Percentiles rank a stretch among this genome's conserved stretches.
Conservation (phyloP, 2,113 vertebrate genomes). For the Myotis yumanensis region DNA sequence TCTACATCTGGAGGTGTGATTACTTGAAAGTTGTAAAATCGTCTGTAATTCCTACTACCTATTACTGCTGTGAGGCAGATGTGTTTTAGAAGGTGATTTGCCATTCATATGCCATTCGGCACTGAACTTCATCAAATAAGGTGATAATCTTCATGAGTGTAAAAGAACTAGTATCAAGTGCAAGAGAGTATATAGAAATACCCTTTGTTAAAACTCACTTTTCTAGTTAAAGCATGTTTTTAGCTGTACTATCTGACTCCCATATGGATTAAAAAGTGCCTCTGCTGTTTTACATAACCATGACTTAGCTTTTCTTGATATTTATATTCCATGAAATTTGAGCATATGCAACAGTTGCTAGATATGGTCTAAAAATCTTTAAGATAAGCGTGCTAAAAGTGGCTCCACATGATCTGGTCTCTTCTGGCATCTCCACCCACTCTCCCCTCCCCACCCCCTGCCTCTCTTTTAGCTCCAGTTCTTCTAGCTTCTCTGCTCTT, state of each 20-base stretch:
- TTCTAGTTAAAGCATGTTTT: slow-evolving; percentile 2
- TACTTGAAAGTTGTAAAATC: not conserved
- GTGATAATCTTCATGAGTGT: not conserved
- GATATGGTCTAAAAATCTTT: not conserved
- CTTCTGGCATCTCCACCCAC: not conserved
- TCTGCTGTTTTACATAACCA: slow-evolving; percentile 32
- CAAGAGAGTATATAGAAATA: not conserved
- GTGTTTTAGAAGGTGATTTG: not conserved
- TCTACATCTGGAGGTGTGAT: not conserved
- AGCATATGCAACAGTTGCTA: slow-evolving; percentile 6
- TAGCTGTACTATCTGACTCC: not conserved
- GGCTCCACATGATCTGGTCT: not conserved
- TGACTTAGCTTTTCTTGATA: slow-evolving; percentile 17
- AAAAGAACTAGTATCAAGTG: not conserved
- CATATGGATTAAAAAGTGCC: not conserved
- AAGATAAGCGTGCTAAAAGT: not conserved
- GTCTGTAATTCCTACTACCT: not conserved
- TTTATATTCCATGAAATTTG: slow-evolving; percentile 8
- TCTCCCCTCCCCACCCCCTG: no score
- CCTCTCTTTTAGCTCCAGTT: not conserved
- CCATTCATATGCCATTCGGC: not conserved
- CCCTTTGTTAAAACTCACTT: not conserved
- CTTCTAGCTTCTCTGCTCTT: not conserved
- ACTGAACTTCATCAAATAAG: not conserved
- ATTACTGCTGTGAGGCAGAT: not conserved